Conservation (phyloP, 2,797 vertebrate genomes). For the Pampus argenteus region DNA sequence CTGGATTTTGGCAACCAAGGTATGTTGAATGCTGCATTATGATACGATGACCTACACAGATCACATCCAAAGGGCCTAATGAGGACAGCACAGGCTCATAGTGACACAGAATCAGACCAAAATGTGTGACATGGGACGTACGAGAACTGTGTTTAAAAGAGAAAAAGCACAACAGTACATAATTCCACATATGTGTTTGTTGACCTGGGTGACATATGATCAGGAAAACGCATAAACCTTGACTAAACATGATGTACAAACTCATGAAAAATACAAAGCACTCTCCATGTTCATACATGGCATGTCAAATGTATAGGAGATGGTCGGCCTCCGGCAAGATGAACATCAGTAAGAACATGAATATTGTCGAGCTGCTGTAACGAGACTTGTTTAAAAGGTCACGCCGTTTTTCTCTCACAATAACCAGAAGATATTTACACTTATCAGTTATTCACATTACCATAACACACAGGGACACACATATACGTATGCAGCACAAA, state of each 20-base stretch:
- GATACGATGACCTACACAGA: not conserved
- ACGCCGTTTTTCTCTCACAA: not conserved
- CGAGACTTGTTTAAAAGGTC: not conserved
- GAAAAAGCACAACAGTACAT: not conserved
- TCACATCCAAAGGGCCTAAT: not conserved
- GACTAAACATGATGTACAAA: not conserved
- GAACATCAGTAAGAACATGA: not conserved
- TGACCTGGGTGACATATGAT: not conserved
- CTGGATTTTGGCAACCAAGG: constrained; percentile 6
- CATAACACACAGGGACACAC: not conserved
- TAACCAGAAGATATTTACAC: constrained; percentile 13
- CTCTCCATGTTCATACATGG: not conserved
- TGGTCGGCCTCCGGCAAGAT: not conserved
- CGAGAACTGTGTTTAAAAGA: no score
- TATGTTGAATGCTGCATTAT: constrained; percentile 8
- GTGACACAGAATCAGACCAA: not conserved
- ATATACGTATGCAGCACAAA: not conserved
- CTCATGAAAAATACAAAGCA: constrained; percentile 6
- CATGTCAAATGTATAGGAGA: constrained; percentile 11
- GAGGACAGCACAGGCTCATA: not conserved
- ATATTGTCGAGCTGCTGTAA: not conserved
- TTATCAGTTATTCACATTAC: not conserved
- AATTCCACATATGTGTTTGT: not conserved
- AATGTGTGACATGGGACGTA: not conserved
- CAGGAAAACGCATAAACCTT: not conserved